phyloP scores from a whole-genome alignment of 2,888 invertebrate genomes.

The Tanypteryx hageni region DNA sequence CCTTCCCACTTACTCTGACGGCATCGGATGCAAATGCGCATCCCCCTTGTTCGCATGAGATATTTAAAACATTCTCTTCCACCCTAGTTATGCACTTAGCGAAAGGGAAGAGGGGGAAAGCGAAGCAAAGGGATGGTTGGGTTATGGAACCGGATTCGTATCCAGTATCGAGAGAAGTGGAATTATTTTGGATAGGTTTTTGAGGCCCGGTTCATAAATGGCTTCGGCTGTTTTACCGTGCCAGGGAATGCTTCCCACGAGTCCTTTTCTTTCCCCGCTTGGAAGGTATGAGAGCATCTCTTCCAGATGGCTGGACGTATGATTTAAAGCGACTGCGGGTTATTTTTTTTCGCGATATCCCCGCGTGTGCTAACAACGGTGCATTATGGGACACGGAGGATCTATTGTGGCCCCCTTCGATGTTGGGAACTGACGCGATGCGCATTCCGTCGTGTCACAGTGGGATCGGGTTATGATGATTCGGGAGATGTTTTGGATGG shows the following conservation, averaged over 20 bases:
- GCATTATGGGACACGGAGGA: background rate
- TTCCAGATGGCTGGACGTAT: background rate
- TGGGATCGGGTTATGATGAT: background rate
- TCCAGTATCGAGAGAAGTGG: background rate
- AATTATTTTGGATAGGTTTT: conserved; percentile 32
- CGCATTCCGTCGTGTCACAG: background rate
- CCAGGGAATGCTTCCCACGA: background rate
- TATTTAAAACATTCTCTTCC: background rate
- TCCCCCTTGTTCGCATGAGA: background rate
- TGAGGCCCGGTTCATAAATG: background rate
- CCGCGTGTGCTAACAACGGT: background rate
- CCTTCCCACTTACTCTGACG: background rate
- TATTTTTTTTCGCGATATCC: background rate
- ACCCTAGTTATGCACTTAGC: background rate
- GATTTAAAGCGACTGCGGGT: background rate
- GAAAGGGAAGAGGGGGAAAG: background rate
- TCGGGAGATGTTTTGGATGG: background rate
- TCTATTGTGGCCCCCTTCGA: background rate
- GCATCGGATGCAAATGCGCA: background rate
- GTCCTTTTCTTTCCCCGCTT: background rate
- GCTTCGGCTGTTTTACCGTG: background rate
- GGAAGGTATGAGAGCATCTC: background rate
- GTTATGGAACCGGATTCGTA: background rate
- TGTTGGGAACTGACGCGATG: background rate
- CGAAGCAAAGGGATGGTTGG: background rate